phyloP scores from a whole-genome alignment of 1,140 invertebrate genomes.

The Drosophila bocqueti region DNA sequence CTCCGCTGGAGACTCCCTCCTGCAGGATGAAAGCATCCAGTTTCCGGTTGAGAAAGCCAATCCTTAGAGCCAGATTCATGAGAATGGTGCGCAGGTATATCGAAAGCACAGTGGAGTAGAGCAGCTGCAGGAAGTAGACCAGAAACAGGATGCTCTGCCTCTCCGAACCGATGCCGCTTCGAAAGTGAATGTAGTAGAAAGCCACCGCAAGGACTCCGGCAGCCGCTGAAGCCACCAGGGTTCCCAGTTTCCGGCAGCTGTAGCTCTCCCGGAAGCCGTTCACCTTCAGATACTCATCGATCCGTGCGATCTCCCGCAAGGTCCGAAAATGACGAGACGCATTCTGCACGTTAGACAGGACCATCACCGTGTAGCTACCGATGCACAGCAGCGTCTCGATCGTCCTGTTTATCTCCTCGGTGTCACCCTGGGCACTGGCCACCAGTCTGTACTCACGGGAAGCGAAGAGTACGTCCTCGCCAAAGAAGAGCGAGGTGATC shows the following conservation, averaged over 20 bases:
- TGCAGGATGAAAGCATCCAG: constrained; percentile 51
- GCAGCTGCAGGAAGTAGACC: constrained; percentile 60
- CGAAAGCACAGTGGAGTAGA: constrained; percentile 64
- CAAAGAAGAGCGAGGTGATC: constrained; percentile 31
- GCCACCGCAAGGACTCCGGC: constrained; percentile 53
- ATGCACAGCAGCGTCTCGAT: constrained; percentile 75
- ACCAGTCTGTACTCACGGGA: constrained; percentile 57
- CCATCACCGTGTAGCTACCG: constrained; percentile 65
- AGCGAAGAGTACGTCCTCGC: constrained; percentile 55
- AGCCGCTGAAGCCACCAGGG: constrained; percentile 23
- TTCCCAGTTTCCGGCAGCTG: constrained; percentile 45
- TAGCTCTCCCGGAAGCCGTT: constrained; percentile 48
- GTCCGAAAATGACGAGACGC: constrained; percentile 52
- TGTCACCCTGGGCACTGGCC: constrained; percentile 58
- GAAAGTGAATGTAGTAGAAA: constrained; percentile 65
- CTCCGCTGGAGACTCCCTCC: constrained; percentile 24
- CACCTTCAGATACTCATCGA: constrained; percentile 57
- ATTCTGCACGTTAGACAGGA: constrained; percentile 52
- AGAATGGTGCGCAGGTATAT: constrained; percentile 59
- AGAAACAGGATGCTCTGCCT: constrained; percentile 40
- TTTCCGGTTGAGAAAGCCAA: constrained; percentile 55
- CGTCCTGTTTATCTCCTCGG: constrained; percentile 70
- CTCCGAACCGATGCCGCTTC: constrained; percentile 31
- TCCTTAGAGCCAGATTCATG: constrained; percentile 47
- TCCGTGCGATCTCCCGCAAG: constrained; percentile 49